Conservation (phyloP, 2,888 invertebrate genomes). For the Eledone cirrhosa region DNA sequence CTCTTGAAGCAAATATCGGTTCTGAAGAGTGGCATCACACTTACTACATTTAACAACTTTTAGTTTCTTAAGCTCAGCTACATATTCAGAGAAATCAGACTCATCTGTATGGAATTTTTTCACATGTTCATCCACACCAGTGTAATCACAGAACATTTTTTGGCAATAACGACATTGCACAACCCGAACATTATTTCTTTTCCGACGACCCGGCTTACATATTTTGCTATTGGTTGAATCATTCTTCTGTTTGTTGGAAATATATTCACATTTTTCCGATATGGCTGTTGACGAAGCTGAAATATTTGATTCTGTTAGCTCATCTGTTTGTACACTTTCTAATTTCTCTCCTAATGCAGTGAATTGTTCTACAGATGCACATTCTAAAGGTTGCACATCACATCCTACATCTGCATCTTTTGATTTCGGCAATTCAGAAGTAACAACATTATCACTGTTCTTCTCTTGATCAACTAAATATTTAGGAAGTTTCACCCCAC, state of each 20-base stretch:
- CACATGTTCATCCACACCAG: conserved; percentile 46
- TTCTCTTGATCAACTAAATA: not conserved
- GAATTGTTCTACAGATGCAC: too few species aligned
- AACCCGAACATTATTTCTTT: conserved; percentile 34
- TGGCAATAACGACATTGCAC: conserved; percentile 46
- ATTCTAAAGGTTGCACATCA: not conserved
- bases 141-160: conserved; percentile 43
- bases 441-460: not conserved
- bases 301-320: not conserved
- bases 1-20: conserved; percentile 37
- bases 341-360: not conserved
- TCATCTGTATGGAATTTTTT: conserved; percentile 40
- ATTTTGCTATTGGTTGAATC: conserved; percentile 29
- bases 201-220: conserved; percentile 35
- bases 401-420: not conserved
- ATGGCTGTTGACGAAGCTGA: not conserved
- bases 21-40: conserved; percentile 40
- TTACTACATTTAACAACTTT: conserved; percentile 38
- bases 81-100: conserved; percentile 39
- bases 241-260: not conserved
- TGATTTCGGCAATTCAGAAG: not conserved
- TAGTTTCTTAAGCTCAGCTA: conserved; percentile 40
- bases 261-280: not conserved
- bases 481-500: not conserved
- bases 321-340: not conserved